These are phyloP conservation scores for Tupaia chinensis DNA, from an alignment of 2,113 vertebrate genomes.

Conservation along the genomic window DNA sequence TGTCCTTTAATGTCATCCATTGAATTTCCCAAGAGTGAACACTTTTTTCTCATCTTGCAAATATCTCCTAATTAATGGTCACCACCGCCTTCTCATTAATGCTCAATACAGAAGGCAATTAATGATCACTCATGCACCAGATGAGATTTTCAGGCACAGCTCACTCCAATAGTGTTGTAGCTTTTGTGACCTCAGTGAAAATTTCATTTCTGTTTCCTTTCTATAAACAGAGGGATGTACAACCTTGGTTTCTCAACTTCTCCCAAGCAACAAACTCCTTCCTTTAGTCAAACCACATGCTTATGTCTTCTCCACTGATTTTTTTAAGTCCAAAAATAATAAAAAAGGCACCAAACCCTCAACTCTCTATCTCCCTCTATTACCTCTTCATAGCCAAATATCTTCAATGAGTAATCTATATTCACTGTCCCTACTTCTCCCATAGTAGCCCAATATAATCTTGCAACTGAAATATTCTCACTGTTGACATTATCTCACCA, in stretches of 20 bases:
- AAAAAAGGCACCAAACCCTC: neutral
- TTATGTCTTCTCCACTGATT: neutral
- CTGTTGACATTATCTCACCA: slow-evolving; percentile 27
- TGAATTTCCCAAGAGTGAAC: slow-evolving; percentile 73
- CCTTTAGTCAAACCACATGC: neutral
- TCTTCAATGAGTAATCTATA: neutral
- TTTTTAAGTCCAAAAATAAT: neutral
- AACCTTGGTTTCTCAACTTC: slow-evolving; percentile 22
- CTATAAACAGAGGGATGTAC: neutral
- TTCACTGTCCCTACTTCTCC: neutral
- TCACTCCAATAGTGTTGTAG: slow-evolving; percentile 42
- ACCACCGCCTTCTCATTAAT: slow-evolving; percentile 69
- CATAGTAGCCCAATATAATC: neutral
- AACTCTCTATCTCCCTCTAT: neutral
- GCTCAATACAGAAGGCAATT: slow-evolving; percentile 76
- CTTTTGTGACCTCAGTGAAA: slow-evolving; percentile 60
- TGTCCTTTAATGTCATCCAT: slow-evolving; percentile 73
- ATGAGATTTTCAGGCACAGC: slow-evolving; percentile 64
- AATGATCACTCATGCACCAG: slow-evolving; percentile 79
- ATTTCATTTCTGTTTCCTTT: slow-evolving; percentile 62
- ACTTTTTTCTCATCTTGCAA: slow-evolving; percentile 69
- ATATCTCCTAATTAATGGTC: slow-evolving; percentile 79
- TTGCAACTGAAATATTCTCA: neutral
- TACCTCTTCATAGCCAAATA: neutral
- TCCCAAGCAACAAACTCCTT: slow-evolving; percentile 21